Evolutionary conservation across 1,140 invertebrate genomes (phyloP).

Genomic region (Ditylenchus dipsaci): DNA sequence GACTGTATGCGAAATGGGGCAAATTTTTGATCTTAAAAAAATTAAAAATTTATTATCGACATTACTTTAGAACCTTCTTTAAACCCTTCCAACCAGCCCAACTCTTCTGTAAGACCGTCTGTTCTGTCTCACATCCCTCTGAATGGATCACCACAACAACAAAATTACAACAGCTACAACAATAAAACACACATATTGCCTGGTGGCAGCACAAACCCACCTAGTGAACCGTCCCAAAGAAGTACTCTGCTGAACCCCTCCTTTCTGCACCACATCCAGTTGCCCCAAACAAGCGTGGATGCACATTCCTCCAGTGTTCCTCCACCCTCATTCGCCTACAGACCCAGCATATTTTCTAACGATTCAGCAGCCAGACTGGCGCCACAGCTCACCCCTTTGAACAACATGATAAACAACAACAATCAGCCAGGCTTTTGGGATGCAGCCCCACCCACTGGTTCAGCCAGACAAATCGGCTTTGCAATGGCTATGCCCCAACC

Average conservation of each 20-base stretch:
- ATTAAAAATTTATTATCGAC: too few relatives aligned
- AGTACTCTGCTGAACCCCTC: neutral
- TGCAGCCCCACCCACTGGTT: too few relatives aligned
- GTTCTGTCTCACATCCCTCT: neutral
- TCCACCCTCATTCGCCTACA: neutral
- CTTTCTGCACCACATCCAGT: neutral
- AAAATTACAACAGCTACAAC: neutral
- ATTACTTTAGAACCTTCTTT: neutral
- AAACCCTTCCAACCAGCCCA: neutral
- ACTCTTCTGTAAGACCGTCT: neutral
- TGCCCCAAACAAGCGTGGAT: too few relatives aligned
- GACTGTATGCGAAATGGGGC: too few relatives aligned
- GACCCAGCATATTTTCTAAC: neutral
- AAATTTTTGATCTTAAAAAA: too few relatives aligned
- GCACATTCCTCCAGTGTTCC: neutral
- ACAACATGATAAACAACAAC: too few relatives aligned
- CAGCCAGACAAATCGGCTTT: too few relatives aligned
- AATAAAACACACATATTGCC: too few relatives aligned
- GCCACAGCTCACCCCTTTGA: too few relatives aligned
- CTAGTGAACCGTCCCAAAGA: neutral
- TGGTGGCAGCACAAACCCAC: neutral
- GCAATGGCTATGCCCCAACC: too few relatives aligned
- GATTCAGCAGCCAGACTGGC: neutral
- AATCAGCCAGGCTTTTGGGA: too few relatives aligned
- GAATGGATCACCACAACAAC: too few relatives aligned